phyloP scores from a whole-genome alignment of 1,140 invertebrate genomes.

The Nephotettix cincticeps region DNA sequence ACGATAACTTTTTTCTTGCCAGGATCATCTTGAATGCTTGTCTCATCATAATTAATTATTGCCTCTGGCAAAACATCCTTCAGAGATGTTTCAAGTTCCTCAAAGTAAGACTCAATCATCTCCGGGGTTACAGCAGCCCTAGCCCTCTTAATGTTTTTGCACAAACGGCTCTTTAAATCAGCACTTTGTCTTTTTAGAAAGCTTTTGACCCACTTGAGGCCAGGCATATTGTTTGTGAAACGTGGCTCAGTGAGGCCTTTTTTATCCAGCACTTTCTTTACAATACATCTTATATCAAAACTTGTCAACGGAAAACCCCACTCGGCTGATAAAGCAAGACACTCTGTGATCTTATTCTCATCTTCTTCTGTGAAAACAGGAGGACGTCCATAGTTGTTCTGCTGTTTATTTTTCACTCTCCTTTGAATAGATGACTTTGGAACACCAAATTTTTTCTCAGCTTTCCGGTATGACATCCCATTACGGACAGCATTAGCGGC shows the following conservation, averaged over 20 bases:
- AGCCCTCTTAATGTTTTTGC: not conserved
- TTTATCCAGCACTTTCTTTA: not conserved
- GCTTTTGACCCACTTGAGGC: not conserved
- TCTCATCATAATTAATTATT: not conserved
- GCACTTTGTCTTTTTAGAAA: not conserved
- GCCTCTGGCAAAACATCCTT: no score
- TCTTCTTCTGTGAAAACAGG: slow-evolving; percentile 6
- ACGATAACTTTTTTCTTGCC: not conserved
- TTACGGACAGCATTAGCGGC: not conserved
- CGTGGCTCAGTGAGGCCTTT: slow-evolving; percentile 25
- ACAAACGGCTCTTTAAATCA: not conserved
- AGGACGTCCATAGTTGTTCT: not conserved
- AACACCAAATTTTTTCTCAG: not conserved
- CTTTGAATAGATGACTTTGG: not conserved
- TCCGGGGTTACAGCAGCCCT: not conserved
- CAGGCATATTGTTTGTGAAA: not conserved
- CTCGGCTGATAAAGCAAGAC: not conserved
- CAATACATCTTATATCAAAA: not conserved
- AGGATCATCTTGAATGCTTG: not conserved
- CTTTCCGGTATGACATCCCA: not conserved
- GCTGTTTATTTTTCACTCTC: slow-evolving; percentile 6
- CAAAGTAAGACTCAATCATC: not conserved
- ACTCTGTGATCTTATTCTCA: not conserved
- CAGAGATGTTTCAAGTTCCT: not conserved
- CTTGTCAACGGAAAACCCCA: not conserved